Conservation (phyloP, 2,113 vertebrate species). For the Tychaedon coryphoeus region DNA sequence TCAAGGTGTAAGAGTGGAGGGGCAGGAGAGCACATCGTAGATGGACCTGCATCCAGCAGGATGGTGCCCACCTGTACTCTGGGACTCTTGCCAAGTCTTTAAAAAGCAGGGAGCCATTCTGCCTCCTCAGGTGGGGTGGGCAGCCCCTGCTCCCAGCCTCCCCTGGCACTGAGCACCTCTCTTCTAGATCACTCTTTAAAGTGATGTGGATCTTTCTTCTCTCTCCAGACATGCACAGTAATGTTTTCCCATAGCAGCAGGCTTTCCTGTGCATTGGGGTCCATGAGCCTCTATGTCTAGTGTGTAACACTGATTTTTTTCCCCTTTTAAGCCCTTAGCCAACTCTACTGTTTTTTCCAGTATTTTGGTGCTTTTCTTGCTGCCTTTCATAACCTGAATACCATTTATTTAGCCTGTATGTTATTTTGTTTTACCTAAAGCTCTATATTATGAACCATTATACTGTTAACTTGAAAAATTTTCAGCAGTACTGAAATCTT, state of each 20-base stretch:
- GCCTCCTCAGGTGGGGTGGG: not conserved
- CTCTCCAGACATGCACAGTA: not conserved
- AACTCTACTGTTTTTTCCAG: not conserved
- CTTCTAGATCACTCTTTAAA: not conserved
- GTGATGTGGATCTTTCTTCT: not conserved
- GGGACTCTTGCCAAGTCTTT: not conserved
- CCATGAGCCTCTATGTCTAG: not conserved
- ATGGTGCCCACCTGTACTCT: accelerated
- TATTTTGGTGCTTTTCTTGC: slow-evolving; percentile 22
- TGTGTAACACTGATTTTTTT: not conserved
- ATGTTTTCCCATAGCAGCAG: not conserved
- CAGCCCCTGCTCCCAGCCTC: not conserved
- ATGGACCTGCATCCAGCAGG: not conserved
- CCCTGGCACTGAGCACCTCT: accelerated
- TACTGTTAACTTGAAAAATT: slow-evolving; percentile 37
- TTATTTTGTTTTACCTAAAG: not conserved
- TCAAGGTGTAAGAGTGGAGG: not conserved
- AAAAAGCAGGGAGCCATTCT: not conserved
- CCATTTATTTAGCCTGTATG: not conserved
- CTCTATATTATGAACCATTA: not conserved
- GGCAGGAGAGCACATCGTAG: accelerated
- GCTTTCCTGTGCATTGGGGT: not conserved
- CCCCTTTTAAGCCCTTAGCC: not conserved
- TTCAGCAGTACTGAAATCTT: slow-evolving; percentile 13
- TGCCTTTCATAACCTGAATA: not conserved